These are phyloP conservation scores for Etheostoma perlongum DNA, from an alignment of 2,797 vertebrate genomes.

Conservation along the genomic window DNA sequence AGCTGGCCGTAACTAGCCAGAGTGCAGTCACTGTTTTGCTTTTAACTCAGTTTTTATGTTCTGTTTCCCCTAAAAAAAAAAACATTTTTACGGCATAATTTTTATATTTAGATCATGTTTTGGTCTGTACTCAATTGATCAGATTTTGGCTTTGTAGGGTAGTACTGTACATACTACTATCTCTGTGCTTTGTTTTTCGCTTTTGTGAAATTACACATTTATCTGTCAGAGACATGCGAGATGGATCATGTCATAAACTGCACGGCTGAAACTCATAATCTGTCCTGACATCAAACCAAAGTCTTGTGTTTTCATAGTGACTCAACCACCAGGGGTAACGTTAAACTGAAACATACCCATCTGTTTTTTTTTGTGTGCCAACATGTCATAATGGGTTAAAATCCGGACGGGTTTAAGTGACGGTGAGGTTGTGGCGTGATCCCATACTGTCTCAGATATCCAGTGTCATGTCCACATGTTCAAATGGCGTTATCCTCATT, in stretches of 20 bases:
- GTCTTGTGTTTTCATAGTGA: slow-evolving; percentile 78
- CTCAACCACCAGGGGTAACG: slow-evolving; percentile 64
- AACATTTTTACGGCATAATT: background rate
- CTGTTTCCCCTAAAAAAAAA: background rate
- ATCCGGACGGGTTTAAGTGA: slow-evolving; percentile 71
- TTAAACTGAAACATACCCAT: slow-evolving; percentile 83
- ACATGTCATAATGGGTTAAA: slow-evolving; percentile 76
- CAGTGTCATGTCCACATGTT: slow-evolving; percentile 73
- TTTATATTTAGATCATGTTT: background rate
- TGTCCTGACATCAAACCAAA: slow-evolving; percentile 76
- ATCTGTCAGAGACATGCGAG: slow-evolving; percentile 47
- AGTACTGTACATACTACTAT: background rate
- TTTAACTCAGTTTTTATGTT: background rate
- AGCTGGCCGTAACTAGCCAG: too few species aligned
- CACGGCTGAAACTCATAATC: slow-evolving; percentile 64
- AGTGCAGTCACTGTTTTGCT: background rate
- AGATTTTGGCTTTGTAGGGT: background rate
- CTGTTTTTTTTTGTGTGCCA: slow-evolving; percentile 77
- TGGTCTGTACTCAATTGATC: background rate
- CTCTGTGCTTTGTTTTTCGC: slow-evolving; percentile 4
- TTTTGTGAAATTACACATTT: slow-evolving; percentile 46
- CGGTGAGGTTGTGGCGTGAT: slow-evolving; percentile 70
- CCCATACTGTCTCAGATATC: slow-evolving; percentile 66
- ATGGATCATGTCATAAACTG: slow-evolving; percentile 66
- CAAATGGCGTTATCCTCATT: slow-evolving; percentile 58